These are phyloP conservation scores for Myathropa florea DNA, from an alignment of 2,888 invertebrate genomes.

Conservation along the genomic window DNA sequence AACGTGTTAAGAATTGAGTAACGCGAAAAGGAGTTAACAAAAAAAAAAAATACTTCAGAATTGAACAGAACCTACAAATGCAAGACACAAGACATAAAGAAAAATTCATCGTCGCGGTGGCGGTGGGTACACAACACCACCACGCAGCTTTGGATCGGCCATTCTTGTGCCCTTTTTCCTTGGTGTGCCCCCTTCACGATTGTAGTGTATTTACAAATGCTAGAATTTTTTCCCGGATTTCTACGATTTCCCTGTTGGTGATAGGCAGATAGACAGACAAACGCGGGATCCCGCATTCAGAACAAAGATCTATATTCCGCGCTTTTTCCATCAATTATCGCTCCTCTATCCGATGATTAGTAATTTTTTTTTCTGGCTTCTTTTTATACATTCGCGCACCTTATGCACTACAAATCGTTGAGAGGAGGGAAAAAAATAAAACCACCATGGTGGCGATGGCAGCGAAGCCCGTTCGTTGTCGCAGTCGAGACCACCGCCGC, in stretches of 20 bases:
- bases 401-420: conserved; percentile 41
- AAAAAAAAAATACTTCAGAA: conserved; percentile 16
- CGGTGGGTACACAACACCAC: conserved; percentile 30
- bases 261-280: not conserved
- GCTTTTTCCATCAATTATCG: conserved; percentile 62
- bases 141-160: conserved; percentile 44
- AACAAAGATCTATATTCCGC: conserved; percentile 62
- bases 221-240: conserved; percentile 17
- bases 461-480: conserved; percentile 58
- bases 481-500: conserved; percentile 58
- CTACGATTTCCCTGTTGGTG: not conserved
- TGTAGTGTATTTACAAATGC: conserved; percentile 50
- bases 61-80: conserved; percentile 17
- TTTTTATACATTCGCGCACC: conserved; percentile 47
- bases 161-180: conserved; percentile 32
- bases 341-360: conserved; percentile 34
- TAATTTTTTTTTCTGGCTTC: conserved; percentile 9
- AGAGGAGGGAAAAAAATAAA: conserved; percentile 38
- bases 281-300: conserved; percentile 25
- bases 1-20: conserved; percentile 25
- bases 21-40: conserved; percentile 33
- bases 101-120: conserved; percentile 52
- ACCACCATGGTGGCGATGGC: conserved; percentile 63
- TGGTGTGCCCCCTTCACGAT: conserved; percentile 4
- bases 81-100: conserved; percentile 43